These are phyloP conservation scores for Myotis myotis DNA, from an alignment of 2,797 vertebrate species.

Conservation along the genomic window DNA sequence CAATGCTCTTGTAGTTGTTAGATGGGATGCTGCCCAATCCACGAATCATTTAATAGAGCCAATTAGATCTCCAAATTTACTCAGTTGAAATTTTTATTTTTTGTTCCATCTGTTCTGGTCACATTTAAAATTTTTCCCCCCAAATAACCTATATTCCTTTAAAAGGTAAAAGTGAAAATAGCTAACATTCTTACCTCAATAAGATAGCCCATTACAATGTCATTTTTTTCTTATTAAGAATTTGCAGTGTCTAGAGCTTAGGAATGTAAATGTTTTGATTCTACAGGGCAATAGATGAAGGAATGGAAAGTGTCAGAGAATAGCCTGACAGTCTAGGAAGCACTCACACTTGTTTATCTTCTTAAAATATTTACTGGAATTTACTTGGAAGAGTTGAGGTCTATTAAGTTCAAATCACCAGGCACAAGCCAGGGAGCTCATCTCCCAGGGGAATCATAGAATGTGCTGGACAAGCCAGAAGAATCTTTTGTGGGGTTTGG, in stretches of 20 bases:
- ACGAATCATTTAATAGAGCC: background rate
- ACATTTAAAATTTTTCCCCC: background rate
- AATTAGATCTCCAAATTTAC: background rate
- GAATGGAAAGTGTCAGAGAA: background rate
- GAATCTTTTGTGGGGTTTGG: background rate
- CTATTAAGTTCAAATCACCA: background rate
- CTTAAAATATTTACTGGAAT: background rate
- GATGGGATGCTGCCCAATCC: background rate
- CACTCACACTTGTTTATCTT: background rate
- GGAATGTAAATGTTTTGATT: slow-evolving; percentile 7
- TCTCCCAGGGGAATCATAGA: background rate
- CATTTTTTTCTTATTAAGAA: background rate
- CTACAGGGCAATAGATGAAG: background rate
- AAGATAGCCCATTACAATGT: background rate
- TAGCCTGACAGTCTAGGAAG: background rate
- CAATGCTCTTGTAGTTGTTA: background rate
- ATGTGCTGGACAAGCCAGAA: background rate
- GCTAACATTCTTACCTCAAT: background rate
- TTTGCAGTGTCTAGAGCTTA: background rate
- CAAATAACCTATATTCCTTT: background rate
- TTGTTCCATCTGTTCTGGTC: background rate
- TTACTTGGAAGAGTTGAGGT: background rate
- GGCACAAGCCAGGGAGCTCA: background rate
- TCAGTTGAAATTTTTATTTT: background rate
- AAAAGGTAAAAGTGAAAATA: background rate